Conservation (phyloP, 2,888 invertebrate species). For the Tribolium freemani region DNA sequence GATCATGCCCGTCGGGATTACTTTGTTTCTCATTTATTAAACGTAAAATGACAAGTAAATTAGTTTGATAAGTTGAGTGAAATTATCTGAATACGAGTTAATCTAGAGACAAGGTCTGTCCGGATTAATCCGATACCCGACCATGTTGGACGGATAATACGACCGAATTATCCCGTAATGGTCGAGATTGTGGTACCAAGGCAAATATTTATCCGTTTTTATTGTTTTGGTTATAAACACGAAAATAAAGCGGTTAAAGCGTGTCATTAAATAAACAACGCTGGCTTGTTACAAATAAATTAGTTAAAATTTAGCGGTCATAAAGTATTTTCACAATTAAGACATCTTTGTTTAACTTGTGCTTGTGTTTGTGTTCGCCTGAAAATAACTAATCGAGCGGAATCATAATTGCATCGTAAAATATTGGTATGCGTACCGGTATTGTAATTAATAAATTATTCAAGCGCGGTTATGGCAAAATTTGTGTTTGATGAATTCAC, state of each 20-base stretch:
- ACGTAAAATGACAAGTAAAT: background rate
- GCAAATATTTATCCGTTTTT: slow-evolving; percentile 27
- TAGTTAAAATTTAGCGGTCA: background rate
- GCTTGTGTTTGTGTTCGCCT: background rate
- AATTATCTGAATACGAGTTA: background rate
- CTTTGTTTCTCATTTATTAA: background rate
- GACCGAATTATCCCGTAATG: slow-evolving; percentile 5
- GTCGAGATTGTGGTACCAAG: slow-evolving; percentile 1
- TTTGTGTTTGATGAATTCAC: background rate
- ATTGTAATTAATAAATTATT: background rate
- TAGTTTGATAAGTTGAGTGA: background rate
- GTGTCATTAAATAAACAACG: slow-evolving; percentile 15
- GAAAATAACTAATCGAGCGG: background rate
- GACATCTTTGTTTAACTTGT: background rate
- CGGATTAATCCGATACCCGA: background rate
- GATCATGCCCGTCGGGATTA: background rate
- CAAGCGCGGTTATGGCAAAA: background rate
- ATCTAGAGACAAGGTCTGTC: background rate
- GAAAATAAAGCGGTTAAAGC: background rate
- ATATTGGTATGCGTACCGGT: background rate
- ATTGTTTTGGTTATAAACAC: slow-evolving; percentile 19
- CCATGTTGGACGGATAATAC: background rate
- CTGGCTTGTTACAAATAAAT: slow-evolving; percentile 1
- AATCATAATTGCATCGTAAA: background rate
- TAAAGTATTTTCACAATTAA: background rate